Percentiles rank a stretch among this genome's conserved stretches.
Conservation (phyloP, 2,888 invertebrate genomes). For the Pachliopta kotzebuea region DNA sequence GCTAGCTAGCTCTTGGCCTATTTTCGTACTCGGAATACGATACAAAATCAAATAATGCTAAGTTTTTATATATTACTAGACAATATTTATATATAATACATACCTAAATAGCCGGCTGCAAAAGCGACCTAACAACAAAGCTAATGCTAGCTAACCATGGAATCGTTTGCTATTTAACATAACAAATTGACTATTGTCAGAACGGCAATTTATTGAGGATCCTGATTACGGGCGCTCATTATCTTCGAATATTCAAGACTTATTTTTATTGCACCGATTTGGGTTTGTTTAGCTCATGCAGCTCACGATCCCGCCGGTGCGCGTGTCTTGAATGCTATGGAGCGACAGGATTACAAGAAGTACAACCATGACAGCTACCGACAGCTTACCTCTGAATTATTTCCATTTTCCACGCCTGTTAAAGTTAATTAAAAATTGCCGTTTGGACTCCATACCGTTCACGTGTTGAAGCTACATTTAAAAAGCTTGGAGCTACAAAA, state of each 20-base stretch:
- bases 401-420: slow-evolving; percentile 12
- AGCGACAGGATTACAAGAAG: slow-evolving; percentile 8
- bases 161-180: slow-evolving; percentile 21
- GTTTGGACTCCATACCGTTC: too few relatives aligned
- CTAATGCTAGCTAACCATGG: too few relatives aligned
- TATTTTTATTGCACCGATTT: slow-evolving; percentile 30
- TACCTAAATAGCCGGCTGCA: too few relatives aligned
- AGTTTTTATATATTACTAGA: too few relatives aligned
- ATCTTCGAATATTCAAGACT: slow-evolving; percentile 26
- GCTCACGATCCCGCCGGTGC: slow-evolving; percentile 15
- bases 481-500: too few relatives aligned
- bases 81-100: too few relatives aligned
- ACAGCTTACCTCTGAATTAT: slow-evolving; percentile 6
- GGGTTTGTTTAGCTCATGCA: slow-evolving; percentile 5
- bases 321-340: slow-evolving; percentile 22
- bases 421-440: slow-evolving; percentile 22
- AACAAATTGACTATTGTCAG: slow-evolving; percentile 26
- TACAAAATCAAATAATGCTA: too few relatives aligned
- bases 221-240: slow-evolving; percentile 25
- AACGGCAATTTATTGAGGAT: slow-evolving; percentile 25
- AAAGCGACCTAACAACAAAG: too few relatives aligned
- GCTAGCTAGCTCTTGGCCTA: too few relatives aligned
- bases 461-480: too few relatives aligned
- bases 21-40: too few relatives aligned
- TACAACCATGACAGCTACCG: slow-evolving; percentile 5